Conservation (phyloP, 1,140 invertebrate genomes). For the Trichomalopsis sarcophagae region DNA sequence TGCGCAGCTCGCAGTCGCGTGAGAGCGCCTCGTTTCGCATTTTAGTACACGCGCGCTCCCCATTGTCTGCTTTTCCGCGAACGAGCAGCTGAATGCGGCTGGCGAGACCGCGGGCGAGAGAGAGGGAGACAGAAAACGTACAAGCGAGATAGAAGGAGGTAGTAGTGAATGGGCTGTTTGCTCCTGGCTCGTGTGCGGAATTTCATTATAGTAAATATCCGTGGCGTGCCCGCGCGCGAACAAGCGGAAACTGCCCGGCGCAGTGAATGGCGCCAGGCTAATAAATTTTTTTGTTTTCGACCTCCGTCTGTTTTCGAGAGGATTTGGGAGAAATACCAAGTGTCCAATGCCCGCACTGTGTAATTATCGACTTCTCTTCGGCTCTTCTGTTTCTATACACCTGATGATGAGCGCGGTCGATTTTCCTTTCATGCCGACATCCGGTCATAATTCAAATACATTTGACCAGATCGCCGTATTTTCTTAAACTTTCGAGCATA, state of each 20-base stretch:
- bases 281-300: background rate
- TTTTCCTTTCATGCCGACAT: background rate
- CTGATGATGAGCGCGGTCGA: background rate
- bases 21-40: constrained; percentile 15
- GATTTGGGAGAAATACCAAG: background rate
- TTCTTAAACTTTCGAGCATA: background rate
- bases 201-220: constrained; percentile 12
- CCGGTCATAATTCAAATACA: constrained; percentile 24
- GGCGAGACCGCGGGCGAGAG: background rate
- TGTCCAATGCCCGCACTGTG: background rate
- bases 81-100: constrained; percentile 8
- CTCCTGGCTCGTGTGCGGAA: background rate
- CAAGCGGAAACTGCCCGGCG: constrained; percentile 2
- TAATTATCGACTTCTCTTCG: constrained; percentile 17
- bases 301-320: background rate
- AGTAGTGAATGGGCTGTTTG: background rate
- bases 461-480: background rate
- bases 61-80: constrained; percentile 21
- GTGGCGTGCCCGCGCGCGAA: background rate
- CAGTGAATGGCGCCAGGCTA: background rate
- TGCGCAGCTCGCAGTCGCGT: background rate
- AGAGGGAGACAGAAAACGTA: background rate
- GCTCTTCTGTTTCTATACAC: background rate
- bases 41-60: background rate
- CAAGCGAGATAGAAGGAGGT: background rate